Conservation (phyloP, 64 coral and sea anemone species). For the Actinia tenebrosa region DNA sequence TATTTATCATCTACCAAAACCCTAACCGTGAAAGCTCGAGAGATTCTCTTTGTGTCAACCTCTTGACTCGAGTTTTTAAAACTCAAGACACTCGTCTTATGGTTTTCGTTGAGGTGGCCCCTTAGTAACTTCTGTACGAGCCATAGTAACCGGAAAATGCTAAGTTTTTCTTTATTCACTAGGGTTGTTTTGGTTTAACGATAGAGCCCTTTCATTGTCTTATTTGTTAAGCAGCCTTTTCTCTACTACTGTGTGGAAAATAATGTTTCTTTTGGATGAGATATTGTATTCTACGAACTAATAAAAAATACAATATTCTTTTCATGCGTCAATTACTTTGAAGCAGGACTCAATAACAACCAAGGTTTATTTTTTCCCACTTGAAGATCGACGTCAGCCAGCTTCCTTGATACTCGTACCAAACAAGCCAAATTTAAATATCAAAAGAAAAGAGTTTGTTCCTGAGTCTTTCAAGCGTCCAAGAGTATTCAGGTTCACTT, state of each 20-base stretch:
- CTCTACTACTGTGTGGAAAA: not conserved
- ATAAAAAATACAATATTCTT: not conserved
- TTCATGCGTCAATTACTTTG: no score
- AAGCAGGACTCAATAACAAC: no score
- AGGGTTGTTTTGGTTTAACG: not conserved
- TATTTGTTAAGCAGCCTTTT: not conserved
- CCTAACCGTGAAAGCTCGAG: not conserved
- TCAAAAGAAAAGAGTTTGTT: not conserved
- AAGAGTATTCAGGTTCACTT: not conserved
- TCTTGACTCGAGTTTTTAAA: not conserved
- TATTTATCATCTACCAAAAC: not conserved
- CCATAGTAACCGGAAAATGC: slow-evolving; percentile 3
- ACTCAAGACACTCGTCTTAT: not conserved
- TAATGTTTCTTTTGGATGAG: not conserved
- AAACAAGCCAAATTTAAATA: not conserved
- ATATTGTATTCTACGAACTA: not conserved
- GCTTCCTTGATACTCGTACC: not conserved
- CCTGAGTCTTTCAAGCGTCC: not conserved
- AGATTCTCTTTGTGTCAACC: not conserved
- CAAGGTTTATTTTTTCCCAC: no score
- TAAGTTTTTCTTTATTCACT: not conserved
- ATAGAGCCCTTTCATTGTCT: not conserved
- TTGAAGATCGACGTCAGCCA: no score
- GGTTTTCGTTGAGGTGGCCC: slow-evolving; percentile 11
- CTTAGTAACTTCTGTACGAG: not conserved